A percentile compares a stretch with the other conserved stretches of the same genome.
Conservation (phyloP, 2,797 vertebrate genomes). For the Sorex maritimensis region DNA sequence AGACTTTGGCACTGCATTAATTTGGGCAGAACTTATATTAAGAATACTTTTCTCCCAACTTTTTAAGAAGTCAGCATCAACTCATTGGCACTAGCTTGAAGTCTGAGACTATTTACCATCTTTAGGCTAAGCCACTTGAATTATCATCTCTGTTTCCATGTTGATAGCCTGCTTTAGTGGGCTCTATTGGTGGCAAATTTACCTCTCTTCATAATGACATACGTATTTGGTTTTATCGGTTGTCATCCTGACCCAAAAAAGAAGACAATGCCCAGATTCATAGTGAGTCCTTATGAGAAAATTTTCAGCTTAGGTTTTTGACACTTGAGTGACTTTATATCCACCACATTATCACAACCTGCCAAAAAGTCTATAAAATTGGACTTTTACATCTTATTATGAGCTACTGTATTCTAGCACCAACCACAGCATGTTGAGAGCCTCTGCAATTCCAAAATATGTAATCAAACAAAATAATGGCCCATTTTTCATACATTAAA, state of each 20-base stretch:
- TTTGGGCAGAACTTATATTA: neutral
- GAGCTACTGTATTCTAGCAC: conserved; percentile 42
- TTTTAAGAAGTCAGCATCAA: conserved; percentile 53
- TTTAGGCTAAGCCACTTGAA: neutral
- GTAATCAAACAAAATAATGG: neutral
- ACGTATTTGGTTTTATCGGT: conserved; percentile 62
- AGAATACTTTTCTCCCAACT: conserved; percentile 34
- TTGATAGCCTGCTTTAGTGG: conserved; percentile 74
- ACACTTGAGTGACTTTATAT: conserved; percentile 48
- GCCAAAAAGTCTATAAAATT: conserved; percentile 58
- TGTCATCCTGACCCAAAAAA: conserved; percentile 73
- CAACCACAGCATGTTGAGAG: neutral
- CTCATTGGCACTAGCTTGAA: neutral
- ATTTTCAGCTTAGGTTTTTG: conserved; percentile 7
- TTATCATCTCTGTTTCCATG: neutral
- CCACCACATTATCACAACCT: neutral
- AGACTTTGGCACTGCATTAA: conserved; percentile 25
- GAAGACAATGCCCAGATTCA: neutral
- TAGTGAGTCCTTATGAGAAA: conserved; percentile 27
- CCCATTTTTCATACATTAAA: neutral
- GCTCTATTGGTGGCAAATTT: conserved; percentile 67
- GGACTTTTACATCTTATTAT: conserved; percentile 15
- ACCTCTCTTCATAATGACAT: conserved; percentile 58
- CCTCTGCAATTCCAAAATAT: conserved; percentile 31
- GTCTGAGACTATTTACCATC: neutral